A percentile compares a stretch with the other conserved stretches of the same genome.
These are phyloP conservation scores for Synanthedon andrenaeformis DNA, from an alignment of 2,888 invertebrate genomes.

Conservation along the genomic window DNA sequence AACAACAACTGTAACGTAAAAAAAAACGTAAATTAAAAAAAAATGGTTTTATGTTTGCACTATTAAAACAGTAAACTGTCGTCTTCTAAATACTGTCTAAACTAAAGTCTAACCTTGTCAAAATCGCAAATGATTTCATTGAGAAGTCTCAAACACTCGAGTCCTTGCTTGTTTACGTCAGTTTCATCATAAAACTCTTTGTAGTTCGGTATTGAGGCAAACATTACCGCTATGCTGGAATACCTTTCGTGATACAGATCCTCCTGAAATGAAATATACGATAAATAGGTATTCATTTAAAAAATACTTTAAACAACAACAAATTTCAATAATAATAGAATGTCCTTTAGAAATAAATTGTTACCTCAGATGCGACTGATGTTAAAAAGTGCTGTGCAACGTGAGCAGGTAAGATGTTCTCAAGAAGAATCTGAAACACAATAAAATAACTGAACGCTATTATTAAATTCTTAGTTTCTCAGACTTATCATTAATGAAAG, in stretches of 20 bases:
- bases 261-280: constrained; percentile 63
- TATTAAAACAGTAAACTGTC: constrained; percentile 9
- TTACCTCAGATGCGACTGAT: constrained; percentile 75
- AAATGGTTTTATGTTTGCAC: neutral
- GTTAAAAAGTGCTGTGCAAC: constrained; percentile 94
- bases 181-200: constrained; percentile 97
- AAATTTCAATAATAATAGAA: no score
- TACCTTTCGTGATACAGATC: constrained; percentile 96
- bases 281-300: no score
- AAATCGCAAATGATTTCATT: constrained; percentile 99
- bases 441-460: neutral
- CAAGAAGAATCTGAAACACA: constrained; percentile 80
- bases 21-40: constrained; percentile 8
- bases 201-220: constrained; percentile 98
- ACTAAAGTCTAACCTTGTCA: constrained; percentile 82
- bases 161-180: constrained; percentile 95
- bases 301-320: neutral
- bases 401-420: constrained; percentile 96
- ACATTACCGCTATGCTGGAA: constrained; percentile 95
- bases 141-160: constrained; percentile 91
- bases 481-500: no score
- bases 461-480: neutral
- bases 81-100: neutral
- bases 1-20: constrained; percentile 76
- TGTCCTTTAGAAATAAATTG: neutral